phyloP scores from a whole-genome alignment of 2,113 vertebrate species.

The Lucifuga dentata region DNA sequence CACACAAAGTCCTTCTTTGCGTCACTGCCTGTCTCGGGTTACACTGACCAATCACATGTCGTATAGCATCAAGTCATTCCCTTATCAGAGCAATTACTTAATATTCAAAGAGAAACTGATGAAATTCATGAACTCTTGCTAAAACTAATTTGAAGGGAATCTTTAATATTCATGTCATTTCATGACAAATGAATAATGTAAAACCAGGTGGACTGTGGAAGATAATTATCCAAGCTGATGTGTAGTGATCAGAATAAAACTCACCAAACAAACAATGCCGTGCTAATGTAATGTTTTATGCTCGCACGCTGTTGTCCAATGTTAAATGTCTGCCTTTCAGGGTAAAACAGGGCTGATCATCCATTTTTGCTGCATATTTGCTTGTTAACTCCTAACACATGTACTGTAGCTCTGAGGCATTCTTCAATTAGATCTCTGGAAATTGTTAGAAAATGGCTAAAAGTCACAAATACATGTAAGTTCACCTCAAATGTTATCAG shows the following conservation, averaged over 20 bases:
- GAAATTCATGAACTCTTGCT: conserved; percentile 46
- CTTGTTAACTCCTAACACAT: conserved; percentile 88
- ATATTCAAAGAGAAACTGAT: conserved; percentile 58
- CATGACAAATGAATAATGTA: conserved; percentile 53
- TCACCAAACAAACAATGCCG: conserved; percentile 11
- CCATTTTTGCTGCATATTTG: conserved; percentile 84
- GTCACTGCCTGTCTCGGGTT: conserved; percentile 61
- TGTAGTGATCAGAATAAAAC: conserved; percentile 34
- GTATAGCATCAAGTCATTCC: conserved; percentile 32
- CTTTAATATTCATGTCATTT: conserved; percentile 75
- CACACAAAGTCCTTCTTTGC: conserved; percentile 52
- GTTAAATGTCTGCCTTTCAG: conserved; percentile 16
- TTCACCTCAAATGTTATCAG: conserved; percentile 87
- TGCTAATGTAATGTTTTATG: conserved; percentile 47
- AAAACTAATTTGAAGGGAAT: conserved; percentile 50
- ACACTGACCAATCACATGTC: conserved; percentile 68
- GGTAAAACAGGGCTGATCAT: conserved; percentile 16
- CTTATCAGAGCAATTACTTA: conserved; percentile 57
- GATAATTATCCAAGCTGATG: conserved; percentile 41
- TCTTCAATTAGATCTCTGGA: conserved; percentile 86
- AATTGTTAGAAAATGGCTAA: conserved; percentile 83
- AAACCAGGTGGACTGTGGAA: conserved; percentile 55
- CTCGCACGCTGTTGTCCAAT: conserved; percentile 34
- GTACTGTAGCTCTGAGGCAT: conserved; percentile 83
- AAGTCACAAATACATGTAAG: conserved; percentile 87